Conservation (phyloP, 2,113 vertebrate genomes). For the Caretta caretta region DNA sequence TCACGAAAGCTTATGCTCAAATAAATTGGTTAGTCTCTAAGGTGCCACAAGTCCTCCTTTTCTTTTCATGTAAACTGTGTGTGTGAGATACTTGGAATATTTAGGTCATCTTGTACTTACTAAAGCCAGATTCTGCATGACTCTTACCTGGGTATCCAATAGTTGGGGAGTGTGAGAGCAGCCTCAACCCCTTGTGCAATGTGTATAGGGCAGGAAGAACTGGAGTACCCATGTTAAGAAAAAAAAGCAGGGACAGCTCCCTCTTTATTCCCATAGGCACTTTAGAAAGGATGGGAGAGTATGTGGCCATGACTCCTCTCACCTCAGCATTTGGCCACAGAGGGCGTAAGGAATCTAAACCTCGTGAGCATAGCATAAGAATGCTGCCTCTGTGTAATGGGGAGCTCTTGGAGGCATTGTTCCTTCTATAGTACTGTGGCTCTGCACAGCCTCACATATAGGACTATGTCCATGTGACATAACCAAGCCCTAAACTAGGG, state of each 20-base stretch:
- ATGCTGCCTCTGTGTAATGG: neutral
- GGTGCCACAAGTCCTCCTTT: too few relatives aligned
- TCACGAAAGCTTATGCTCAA: too few relatives aligned
- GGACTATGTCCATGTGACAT: too few relatives aligned
- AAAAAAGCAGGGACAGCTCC: neutral
- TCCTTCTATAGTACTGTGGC: neutral
- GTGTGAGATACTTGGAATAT: neutral
- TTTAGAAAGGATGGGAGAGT: too few relatives aligned
- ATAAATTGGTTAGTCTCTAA: too few relatives aligned
- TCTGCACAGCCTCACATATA: neutral
- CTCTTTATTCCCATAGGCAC: neutral
- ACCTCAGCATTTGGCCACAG: neutral
- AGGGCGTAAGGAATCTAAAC: neutral
- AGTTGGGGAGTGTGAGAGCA: neutral
- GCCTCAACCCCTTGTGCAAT: fast-evolving
- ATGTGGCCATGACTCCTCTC: neutral
- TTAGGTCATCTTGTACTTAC: neutral
- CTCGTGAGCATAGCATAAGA: neutral
- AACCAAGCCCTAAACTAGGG: too few relatives aligned
- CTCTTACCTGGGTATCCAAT: fast-evolving
- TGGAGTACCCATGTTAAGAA: neutral
- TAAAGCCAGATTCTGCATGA: neutral
- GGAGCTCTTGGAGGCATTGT: neutral
- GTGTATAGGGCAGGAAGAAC: fast-evolving
- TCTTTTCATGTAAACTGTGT: too few relatives aligned